Evolutionary conservation across 2,888 invertebrate genomes (phyloP).

Genomic region (Cataglyphis rosenhaueri): DNA sequence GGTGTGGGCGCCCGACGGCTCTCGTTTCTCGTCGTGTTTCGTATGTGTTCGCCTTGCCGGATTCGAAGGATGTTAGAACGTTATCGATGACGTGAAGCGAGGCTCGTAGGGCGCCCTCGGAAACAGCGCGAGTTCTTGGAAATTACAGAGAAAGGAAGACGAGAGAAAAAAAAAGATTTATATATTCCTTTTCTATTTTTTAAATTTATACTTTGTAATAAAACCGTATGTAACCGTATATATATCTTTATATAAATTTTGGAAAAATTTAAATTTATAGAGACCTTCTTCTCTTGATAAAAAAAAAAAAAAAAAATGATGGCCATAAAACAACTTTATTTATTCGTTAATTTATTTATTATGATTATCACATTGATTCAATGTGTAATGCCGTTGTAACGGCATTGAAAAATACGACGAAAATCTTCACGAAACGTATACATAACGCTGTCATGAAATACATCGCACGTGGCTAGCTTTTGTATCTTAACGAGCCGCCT

Average conservation of each 20-base stretch:
- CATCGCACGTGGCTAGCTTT: slow-evolving; percentile 32
- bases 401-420: background rate
- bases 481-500: slow-evolving; percentile 59
- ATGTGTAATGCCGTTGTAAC: background rate
- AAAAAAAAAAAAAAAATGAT: background rate
- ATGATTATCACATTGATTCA: background rate
- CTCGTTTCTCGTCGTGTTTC: slow-evolving; percentile 56
- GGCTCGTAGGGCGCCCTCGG: slow-evolving; percentile 42
- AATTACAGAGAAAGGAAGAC: slow-evolving; percentile 15
- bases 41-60: slow-evolving; percentile 46
- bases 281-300: background rate
- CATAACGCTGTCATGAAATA: background rate
- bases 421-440: background rate
- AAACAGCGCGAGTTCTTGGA: slow-evolving; percentile 39
- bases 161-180: background rate
- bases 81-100: slow-evolving; percentile 66
- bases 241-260: background rate
- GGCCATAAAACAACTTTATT: background rate
- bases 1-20: slow-evolving; percentile 53
- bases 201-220: background rate
- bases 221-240: background rate
- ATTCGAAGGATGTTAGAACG: slow-evolving; percentile 65
- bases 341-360: background rate
- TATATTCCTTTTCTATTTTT: background rate
- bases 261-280: background rate